Base-by-base conservation (phyloP, 2,797 vertebrate genomes). In the Galaxias olidus region DNA sequence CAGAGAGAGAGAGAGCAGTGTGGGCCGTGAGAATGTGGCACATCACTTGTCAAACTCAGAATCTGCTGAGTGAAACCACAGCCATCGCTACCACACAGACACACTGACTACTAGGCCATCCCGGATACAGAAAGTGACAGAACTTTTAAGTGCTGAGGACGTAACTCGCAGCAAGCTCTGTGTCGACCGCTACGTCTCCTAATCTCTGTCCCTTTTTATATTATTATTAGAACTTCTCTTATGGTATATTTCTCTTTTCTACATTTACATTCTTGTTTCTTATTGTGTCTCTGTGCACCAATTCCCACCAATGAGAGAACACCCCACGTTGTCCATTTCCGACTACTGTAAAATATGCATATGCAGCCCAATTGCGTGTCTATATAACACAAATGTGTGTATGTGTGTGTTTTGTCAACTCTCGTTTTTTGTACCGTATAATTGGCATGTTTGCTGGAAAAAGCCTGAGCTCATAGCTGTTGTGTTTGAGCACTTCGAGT, bases 11-110 rank as follows among this genome's bases (percentile, higher is more conserved):
- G 11, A 68, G 59, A 75, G 66, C 79, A 68, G 65, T 75, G 76
- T 43, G 69, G 74, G 59, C 77, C 74, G 86, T 89, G 88, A 84
- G 88, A 90, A 90, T 84, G 73, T 84, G 79, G 80, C 85, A 84
- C 46, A 30, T 18, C 44, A 18, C 7, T 1, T 68, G 60, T 74
- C 14, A 49, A 17, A 50, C 7, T 61, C 61, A 61, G 62, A 49
- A 45, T 74, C 65, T 65, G 60, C 54, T 49, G 58, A 75, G 51
- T 76, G 68, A 80, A 82, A 86, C 85, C 84, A 54, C 73, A 57
- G 51, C 4, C 2, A 73, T 54, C 62, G 19, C 68, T 61, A 48
- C 68, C 65, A n/a, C 70, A 71, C 52, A 15, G 6, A 57, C 45
- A 58, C 53, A 59, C 49, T 52, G 44, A 60, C n/a, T 65, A 69